Evolutionary conservation across 2,113 vertebrate genomes (phyloP).

Genomic region (Deroptyus accipitrinus): DNA sequence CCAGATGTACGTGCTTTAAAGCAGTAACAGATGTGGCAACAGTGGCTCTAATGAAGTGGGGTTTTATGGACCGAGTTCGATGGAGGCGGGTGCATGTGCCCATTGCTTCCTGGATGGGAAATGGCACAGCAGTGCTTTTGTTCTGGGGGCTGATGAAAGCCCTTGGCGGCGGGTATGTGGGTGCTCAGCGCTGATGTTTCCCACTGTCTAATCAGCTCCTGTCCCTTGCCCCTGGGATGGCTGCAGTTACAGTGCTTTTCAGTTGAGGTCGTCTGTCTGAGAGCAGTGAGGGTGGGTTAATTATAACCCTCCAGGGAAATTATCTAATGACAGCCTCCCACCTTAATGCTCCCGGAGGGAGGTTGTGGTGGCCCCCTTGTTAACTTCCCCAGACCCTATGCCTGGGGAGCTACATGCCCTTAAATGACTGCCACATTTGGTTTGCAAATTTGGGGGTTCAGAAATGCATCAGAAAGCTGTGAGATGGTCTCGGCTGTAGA

Average conservation of each 20-base stretch:
- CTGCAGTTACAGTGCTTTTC: background rate
- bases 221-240: background rate
- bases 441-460: background rate
- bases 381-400: background rate
- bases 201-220: background rate
- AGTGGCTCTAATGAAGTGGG: background rate
- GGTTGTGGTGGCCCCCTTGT: background rate
- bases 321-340: background rate
- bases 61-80: background rate
- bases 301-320: background rate
- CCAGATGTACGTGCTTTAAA: constrained; percentile 39
- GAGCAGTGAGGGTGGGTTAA: background rate
- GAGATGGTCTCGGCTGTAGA: background rate
- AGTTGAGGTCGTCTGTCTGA: background rate
- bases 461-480: background rate
- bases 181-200: background rate
- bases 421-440: background rate
- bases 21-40: constrained; percentile 34
- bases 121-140: background rate
- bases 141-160: background rate
- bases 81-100: background rate
- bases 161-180: background rate
- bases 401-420: background rate
- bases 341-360: background rate
- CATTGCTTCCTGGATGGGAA: background rate